Evolutionary conservation across 2,797 vertebrate species (phyloP).

Genomic region (Lepus oiostolus): DNA sequence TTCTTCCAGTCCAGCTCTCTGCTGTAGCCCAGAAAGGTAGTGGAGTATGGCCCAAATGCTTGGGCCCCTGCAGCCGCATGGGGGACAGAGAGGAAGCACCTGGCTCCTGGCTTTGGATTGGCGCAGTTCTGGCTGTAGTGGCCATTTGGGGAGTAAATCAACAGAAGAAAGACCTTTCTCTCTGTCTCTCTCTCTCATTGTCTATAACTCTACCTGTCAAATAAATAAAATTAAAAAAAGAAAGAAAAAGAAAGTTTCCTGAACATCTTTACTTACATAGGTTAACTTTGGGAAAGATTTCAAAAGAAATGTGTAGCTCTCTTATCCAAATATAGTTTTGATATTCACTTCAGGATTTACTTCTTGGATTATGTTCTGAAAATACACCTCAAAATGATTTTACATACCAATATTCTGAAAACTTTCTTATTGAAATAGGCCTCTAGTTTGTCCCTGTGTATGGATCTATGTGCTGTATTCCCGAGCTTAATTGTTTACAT

Average conservation of each 20-base stretch:
- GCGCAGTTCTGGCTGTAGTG: too few relatives aligned
- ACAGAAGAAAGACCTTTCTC: too few relatives aligned
- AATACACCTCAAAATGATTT: background rate
- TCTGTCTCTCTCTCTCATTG: too few relatives aligned
- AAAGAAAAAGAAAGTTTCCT: background rate
- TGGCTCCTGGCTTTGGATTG: too few relatives aligned
- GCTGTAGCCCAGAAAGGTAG: too few relatives aligned
- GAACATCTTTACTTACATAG: background rate
- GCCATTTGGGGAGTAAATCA: too few relatives aligned
- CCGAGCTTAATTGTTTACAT: background rate
- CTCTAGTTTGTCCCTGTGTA: background rate
- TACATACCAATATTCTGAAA: background rate
- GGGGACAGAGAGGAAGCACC: too few relatives aligned
- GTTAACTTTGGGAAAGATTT: conserved; percentile 20
- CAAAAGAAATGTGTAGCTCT: background rate
- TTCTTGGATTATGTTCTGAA: conserved; percentile 28
- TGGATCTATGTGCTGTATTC: background rate
- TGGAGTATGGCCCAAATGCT: too few relatives aligned
- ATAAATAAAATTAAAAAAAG: too few relatives aligned
- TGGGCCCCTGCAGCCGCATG: too few relatives aligned
- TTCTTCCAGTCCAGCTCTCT: too few relatives aligned
- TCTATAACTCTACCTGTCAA: too few relatives aligned
- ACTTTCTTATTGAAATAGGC: background rate
- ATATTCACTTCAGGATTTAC: background rate
- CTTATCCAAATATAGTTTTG: background rate